These are phyloP conservation scores for Phylloscopus trochilus DNA, from an alignment of 2,113 vertebrate species.

Conservation along the genomic window DNA sequence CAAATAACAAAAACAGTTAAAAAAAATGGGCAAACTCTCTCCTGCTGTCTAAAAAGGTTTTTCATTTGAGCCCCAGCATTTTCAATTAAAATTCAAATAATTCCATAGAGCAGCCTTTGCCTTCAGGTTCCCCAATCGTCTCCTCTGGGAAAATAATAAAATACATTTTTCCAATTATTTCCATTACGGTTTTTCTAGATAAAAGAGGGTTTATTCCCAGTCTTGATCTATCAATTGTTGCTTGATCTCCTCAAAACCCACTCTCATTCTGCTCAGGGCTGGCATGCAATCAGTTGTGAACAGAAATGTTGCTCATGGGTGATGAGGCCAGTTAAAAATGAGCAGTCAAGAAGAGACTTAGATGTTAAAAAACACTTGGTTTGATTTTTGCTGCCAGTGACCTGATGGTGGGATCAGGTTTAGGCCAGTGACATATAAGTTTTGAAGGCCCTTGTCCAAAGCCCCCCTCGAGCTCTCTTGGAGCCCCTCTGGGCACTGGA, in stretches of 20 bases:
- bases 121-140: background rate
- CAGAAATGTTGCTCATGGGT: background rate
- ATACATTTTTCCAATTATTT: background rate
- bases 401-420: background rate
- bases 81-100: background rate
- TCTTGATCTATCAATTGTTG: background rate
- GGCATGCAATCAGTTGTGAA: background rate
- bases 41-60: background rate
- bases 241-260: background rate
- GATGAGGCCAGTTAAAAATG: background rate
- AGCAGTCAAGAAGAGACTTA: background rate
- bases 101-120: background rate
- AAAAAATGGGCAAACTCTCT: background rate
- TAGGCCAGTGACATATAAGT: fast-evolving
- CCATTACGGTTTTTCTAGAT: background rate
- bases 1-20: background rate
- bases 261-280: background rate
- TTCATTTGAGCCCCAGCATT: background rate
- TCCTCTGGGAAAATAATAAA: background rate
- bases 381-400: background rate
- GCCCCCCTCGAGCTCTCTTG: background rate
- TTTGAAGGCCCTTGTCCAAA: background rate
- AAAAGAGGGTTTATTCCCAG: background rate
- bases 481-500: background rate
- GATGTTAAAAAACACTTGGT: background rate